These are phyloP conservation scores for Cryptocheilus praepositus DNA, from an alignment of 2,888 invertebrate genomes.

Conservation along the genomic window DNA sequence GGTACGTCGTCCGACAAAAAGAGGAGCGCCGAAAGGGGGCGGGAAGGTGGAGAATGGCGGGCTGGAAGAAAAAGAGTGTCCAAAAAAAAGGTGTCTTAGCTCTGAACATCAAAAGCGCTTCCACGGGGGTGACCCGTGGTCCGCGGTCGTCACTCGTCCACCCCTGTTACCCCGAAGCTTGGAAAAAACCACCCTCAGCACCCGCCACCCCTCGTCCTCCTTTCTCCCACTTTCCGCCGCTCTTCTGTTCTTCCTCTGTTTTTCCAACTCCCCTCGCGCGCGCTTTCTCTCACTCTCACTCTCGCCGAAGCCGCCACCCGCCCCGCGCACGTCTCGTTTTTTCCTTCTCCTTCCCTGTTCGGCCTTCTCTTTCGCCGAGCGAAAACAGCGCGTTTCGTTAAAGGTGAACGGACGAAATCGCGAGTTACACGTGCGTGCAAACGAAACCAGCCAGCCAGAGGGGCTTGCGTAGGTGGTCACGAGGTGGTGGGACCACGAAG, in stretches of 20 bases:
- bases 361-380: slow-evolving; percentile 22
- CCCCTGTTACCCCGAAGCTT: slow-evolving; percentile 45
- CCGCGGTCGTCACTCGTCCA: slow-evolving; percentile 49
- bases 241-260: slow-evolving; percentile 4
- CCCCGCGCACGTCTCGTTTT: slow-evolving; percentile 20
- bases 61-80: slow-evolving; percentile 44
- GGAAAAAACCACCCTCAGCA: slow-evolving; percentile 37
- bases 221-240: not conserved
- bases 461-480: not conserved
- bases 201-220: not conserved
- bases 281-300: slow-evolving; percentile 10
- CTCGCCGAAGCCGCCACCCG: not conserved
- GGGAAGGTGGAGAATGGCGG: not conserved
- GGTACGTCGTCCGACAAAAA: slow-evolving; percentile 39
- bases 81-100: slow-evolving; percentile 55
- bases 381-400: slow-evolving; percentile 59
- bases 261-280: slow-evolving; percentile 5
- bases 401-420: slow-evolving; percentile 62
- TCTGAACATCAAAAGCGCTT: slow-evolving; percentile 57
- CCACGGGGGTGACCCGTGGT: slow-evolving; percentile 56
- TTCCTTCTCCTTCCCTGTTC: slow-evolving; percentile 24
- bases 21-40: slow-evolving; percentile 6
- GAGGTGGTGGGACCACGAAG: not conserved
- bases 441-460: slow-evolving; percentile 23
- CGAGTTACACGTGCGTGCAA: slow-evolving; percentile 59